Evolutionary conservation across 2,888 invertebrate species (phyloP).

Genomic region (Folsomia candida): DNA sequence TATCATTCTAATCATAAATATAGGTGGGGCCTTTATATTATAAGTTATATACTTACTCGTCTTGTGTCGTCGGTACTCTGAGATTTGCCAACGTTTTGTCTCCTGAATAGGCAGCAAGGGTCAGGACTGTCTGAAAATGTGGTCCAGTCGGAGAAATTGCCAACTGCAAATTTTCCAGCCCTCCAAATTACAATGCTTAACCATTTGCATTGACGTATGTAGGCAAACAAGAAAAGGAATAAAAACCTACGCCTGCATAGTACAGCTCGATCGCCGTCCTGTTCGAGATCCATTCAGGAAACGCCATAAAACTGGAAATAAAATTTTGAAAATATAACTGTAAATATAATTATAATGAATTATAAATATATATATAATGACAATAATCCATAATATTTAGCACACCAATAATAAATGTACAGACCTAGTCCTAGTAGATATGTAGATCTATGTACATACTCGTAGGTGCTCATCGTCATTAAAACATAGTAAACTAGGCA

Average conservation of each 20-base stretch:
- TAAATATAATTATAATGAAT: no score
- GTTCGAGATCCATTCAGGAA: conserved; percentile 74
- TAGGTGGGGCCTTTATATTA: background rate
- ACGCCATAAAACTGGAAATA: conserved; percentile 81
- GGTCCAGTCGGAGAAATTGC: conserved; percentile 8
- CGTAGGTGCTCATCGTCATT: no score
- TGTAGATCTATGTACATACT: no score
- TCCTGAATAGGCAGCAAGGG: conserved; percentile 24
- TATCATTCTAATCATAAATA: background rate
- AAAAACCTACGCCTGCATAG: conserved; percentile 60
- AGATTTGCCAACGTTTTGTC: conserved; percentile 26
- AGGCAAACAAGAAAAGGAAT: background rate
- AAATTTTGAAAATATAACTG: no score
- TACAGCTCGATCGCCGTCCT: conserved; percentile 65
- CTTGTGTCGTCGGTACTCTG: conserved; percentile 29
- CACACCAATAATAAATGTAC: no score
- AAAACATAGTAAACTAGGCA: no score
- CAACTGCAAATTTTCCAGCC: background rate
- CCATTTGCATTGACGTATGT: no score
- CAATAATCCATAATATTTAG: no score
- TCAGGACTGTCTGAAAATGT: conserved; percentile 5
- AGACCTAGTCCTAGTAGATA: no score
- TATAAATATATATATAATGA: no score
- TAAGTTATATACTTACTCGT: conserved; percentile 35
- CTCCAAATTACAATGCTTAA: no score